Percentiles rank a stretch among this genome's conserved stretches.
phyloP scores from a whole-genome alignment of 2,888 invertebrate species.

The Machimus atricapillus region DNA sequence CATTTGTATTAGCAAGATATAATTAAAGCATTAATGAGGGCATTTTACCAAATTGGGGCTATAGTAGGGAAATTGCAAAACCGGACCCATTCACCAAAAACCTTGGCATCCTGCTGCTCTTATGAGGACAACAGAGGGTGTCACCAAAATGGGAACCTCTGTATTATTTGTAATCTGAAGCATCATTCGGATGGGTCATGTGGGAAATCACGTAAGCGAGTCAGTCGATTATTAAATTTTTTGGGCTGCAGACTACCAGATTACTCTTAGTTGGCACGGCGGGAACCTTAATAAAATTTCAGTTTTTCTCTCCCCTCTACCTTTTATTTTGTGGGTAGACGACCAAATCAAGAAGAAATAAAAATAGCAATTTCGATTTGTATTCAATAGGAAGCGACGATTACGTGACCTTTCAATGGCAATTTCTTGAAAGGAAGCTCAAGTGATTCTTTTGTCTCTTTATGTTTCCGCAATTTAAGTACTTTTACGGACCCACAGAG shows the following conservation, averaged over 20 bases:
- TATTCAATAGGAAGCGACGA: background rate
- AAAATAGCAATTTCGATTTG: background rate
- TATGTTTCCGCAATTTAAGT: background rate
- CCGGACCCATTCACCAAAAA: background rate
- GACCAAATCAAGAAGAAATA: background rate
- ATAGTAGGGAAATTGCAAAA: background rate
- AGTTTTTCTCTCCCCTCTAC: background rate
- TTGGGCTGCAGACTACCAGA: background rate
- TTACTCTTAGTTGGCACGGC: background rate
- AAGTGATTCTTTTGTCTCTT: background rate
- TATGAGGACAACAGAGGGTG: background rate
- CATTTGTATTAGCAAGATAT: conserved; percentile 1
- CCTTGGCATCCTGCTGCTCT: background rate
- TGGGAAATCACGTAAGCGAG: conserved; percentile 4
- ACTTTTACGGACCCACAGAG: background rate
- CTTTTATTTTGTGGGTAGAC: background rate
- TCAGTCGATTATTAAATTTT: background rate
- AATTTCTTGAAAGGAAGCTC: background rate
- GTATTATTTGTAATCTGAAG: background rate
- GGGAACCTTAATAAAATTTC: background rate
- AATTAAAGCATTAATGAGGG: conserved; percentile 1
- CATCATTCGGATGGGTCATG: background rate
- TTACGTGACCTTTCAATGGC: background rate
- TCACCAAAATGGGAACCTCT: background rate
- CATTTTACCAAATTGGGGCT: background rate